Conservation (phyloP, 2,797 vertebrate species). For the Urocyon cinereoargenteus region DNA sequence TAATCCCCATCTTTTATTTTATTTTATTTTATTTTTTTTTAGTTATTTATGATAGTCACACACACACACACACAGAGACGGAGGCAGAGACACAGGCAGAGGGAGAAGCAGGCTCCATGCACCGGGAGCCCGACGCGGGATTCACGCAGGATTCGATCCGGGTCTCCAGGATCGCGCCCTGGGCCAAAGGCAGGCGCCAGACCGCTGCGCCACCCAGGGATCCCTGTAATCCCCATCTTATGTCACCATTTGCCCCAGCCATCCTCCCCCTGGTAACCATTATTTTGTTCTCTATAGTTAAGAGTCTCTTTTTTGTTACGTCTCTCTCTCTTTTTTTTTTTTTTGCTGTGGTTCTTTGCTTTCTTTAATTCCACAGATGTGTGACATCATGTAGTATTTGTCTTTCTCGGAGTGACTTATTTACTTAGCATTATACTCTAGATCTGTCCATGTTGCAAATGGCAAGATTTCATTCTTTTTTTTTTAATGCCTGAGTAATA, state of each 20-base stretch:
- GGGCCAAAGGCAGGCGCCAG: too few species aligned
- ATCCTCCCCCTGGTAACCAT: background rate
- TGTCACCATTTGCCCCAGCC: background rate
- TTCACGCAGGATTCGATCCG: too few species aligned
- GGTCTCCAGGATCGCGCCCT: too few species aligned
- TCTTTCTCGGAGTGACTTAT: background rate
- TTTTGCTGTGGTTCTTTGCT: background rate
- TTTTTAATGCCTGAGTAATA: background rate
- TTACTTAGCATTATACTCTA: background rate
- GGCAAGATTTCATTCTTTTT: background rate
- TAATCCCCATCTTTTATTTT: too few species aligned
- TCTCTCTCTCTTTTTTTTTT: background rate
- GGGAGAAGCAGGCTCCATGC: too few species aligned
- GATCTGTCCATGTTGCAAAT: background rate
- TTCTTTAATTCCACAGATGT: background rate
- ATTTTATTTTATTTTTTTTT: too few species aligned
- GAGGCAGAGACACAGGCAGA: too few species aligned
- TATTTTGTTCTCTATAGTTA: background rate
- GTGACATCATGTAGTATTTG: background rate
- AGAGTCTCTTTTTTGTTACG: background rate
- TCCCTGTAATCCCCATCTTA: background rate
- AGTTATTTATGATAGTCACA: too few species aligned
- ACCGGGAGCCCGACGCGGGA: too few species aligned
- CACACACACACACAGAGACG: too few species aligned
- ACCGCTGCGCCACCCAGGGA: too few species aligned